Conservation (phyloP, 2,113 vertebrate species). For the Ciconia maguari region DNA sequence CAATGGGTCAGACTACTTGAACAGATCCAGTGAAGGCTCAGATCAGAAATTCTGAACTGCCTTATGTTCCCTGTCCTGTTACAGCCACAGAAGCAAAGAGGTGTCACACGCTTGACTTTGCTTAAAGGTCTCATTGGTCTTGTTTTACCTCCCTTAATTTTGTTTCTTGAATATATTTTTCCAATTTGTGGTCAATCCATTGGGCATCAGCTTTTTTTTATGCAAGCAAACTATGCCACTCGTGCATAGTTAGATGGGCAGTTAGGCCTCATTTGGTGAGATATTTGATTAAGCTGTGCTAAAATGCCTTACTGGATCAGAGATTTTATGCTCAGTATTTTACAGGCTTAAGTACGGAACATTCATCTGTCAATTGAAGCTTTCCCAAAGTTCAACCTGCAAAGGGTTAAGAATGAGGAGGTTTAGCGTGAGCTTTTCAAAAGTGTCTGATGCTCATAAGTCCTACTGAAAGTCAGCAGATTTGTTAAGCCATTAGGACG, state of each 20-base stretch:
- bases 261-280: background rate
- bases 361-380: background rate
- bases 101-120: background rate
- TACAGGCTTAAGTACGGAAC: background rate
- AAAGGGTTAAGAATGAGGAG: background rate
- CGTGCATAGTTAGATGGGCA: rapidly evolving
- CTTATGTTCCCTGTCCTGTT: rapidly evolving
- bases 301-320: background rate
- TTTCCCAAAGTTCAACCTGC: background rate
- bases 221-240: background rate
- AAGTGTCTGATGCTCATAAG: background rate
- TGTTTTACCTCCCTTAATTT: background rate
- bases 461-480: background rate
- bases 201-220: background rate
- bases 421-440: background rate
- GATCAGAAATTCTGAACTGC: background rate
- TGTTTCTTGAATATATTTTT: background rate
- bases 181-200: background rate
- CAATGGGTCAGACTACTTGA: background rate
- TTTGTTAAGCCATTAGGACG: background rate
- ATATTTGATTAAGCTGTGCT: background rate
- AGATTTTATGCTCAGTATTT: background rate
- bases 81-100: background rate
- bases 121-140: background rate
- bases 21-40: background rate